Conservation (phyloP, 2,797 vertebrate genomes). For the Ctenopoma multispine region DNA sequence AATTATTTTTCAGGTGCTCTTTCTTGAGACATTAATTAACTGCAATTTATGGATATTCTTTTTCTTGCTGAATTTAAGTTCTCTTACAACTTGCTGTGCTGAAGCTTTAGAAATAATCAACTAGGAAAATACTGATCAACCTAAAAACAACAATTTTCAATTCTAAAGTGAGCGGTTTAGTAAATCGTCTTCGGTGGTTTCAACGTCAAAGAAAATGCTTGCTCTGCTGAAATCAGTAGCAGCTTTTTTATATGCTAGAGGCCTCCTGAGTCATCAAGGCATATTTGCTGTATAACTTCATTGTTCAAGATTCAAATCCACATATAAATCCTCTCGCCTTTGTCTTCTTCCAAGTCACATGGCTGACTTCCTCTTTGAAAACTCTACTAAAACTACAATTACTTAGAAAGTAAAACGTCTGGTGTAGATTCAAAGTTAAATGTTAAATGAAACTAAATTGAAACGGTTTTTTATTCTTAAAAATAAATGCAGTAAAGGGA, state of each 20-base stretch:
- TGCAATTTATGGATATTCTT: background rate
- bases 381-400: conserved; percentile 36
- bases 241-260: conserved; percentile 42
- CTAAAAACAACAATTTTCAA: background rate
- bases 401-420: conserved; percentile 23
- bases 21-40: background rate
- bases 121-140: background rate
- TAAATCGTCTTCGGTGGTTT: conserved; percentile 35
- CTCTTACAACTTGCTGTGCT: background rate
- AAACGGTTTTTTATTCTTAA: too few relatives aligned
- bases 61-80: background rate
- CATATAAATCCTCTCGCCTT: conserved; percentile 61
- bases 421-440: conserved; percentile 21
- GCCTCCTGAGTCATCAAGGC: conserved; percentile 58
- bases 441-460: background rate
- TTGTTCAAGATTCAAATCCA: conserved; percentile 68
- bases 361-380: conserved; percentile 55
- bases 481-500: conserved; percentile 23
- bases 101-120: conserved; percentile 8
- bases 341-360: conserved; percentile 57
- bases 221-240: conserved; percentile 40
- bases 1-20: background rate
- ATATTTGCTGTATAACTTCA: conserved; percentile 65
- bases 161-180: background rate
- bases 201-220: conserved; percentile 17